Evolutionary conservation across 1,140 invertebrate species (phyloP), one percentile per base, ranked within the genome.

Genomic region (Brachionus asplanchnoidis): DNA sequence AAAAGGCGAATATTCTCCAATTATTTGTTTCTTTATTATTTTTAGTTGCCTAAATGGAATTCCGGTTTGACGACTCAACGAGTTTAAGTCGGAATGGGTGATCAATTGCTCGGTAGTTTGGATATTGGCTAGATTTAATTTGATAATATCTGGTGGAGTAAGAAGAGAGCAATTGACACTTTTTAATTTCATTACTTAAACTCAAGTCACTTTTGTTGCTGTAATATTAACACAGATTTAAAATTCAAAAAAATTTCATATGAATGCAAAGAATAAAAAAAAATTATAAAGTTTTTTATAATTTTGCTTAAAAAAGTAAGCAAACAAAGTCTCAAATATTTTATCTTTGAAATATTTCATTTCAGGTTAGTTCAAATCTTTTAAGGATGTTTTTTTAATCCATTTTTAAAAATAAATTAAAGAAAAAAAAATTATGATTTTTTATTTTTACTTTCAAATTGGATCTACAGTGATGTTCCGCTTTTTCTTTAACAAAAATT

Each of bases 1-100:
- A 65, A 82, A 82, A 20, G 79, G 79, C n/a, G 79, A 82, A 26
- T 82, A 82, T 60, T 82, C 26, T 65, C 79, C 79, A 12, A 82
- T 68, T 60, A 82, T 82, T 42, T 65, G 42, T 26, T 82, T 82
- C 44, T 82, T 82, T 12, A 82, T 82, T 32, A 60, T 20, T 66
- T 82, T 82, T 11, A 82, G 53, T 17, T 82, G 32, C 14, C 66
- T 82, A 4, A 65, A 12, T 6, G 50, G 79, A 46, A 82, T 82
- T 40, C n/a, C 12, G 6, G 79, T 82, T 60, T 60, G 53, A 11
- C 53, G 50, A 6, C 79, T 82, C 11, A 82, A 7, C 14, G 79
- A 42, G 7, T 82, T 53, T 1, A 65, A 44, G 12, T 82, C 79
- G 11, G 53, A 14, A 65, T 82, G 79, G 40, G 79, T 82, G 7